phyloP scores from a whole-genome alignment of 2,797 vertebrate species.

The Pterois miles region DNA sequence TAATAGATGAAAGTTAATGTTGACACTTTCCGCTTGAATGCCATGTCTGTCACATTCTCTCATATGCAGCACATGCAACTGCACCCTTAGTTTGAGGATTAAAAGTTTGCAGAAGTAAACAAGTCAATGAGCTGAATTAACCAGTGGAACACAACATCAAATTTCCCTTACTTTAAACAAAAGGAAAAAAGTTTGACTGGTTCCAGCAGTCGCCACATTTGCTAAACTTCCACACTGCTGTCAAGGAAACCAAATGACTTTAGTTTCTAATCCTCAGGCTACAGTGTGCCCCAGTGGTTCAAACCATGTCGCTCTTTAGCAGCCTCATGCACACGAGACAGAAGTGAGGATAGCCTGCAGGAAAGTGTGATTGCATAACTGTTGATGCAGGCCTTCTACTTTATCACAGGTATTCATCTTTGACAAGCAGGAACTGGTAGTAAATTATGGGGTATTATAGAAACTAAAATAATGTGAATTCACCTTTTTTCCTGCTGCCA shows the following conservation, averaged over 20 bases:
- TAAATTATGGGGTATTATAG: slow-evolving; percentile 9
- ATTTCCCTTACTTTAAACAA: slow-evolving; percentile 22
- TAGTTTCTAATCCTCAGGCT: slow-evolving; percentile 37
- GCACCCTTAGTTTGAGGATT: slow-evolving; percentile 38
- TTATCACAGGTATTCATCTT: slow-evolving; percentile 28
- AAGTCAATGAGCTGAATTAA: slow-evolving; percentile 47
- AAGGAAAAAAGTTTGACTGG: background rate
- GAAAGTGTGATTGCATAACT: slow-evolving; percentile 1
- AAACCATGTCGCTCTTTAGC: slow-evolving; percentile 25
- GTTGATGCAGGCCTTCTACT: background rate
- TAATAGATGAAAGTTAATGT: slow-evolving; percentile 42
- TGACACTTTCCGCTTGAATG: slow-evolving; percentile 23
- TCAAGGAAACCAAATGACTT: slow-evolving; percentile 49
- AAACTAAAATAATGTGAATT: slow-evolving; percentile 5
- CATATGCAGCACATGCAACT: slow-evolving; percentile 8
- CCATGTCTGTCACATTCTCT: slow-evolving; percentile 37
- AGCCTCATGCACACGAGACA: background rate
- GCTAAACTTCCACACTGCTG: slow-evolving; percentile 46
- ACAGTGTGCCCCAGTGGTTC: slow-evolving; percentile 20
- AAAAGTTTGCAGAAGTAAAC: slow-evolving; percentile 41
- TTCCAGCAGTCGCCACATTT: slow-evolving; percentile 32
- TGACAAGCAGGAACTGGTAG: background rate
- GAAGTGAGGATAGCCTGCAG: background rate
- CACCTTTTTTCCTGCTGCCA: slow-evolving; percentile 7
- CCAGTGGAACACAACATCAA: slow-evolving; percentile 4